Conservation (phyloP, 2,113 vertebrate genomes). For the Lagenorhynchus albirostris region DNA sequence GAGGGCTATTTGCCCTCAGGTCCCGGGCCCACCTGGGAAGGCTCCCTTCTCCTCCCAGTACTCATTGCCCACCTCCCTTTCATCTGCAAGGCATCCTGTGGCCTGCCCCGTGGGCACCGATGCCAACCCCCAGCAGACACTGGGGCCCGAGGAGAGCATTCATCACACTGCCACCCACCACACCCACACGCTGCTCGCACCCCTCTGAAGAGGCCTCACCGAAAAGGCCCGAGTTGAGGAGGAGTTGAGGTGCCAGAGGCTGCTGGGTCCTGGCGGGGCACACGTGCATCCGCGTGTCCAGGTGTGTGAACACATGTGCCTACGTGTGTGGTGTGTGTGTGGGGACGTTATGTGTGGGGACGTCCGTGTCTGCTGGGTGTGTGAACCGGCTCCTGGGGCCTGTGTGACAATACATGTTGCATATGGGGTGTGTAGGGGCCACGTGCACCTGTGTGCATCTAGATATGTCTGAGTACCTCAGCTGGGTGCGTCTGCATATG, state of each 20-base stretch:
- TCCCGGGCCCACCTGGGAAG: background rate
- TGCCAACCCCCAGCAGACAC: background rate
- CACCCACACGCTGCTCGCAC: rapidly evolving
- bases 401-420: rapidly evolving
- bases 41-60: background rate
- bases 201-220: background rate
- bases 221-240: background rate
- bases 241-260: background rate
- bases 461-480: background rate
- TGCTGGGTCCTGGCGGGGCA: rapidly evolving
- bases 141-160: background rate
- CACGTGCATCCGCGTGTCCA: background rate
- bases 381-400: background rate
- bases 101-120: rapidly evolving
- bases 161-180: background rate
- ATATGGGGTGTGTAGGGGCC: rapidly evolving
- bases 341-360: too few species aligned
- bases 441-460: background rate
- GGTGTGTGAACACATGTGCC: background rate
- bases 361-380: background rate
- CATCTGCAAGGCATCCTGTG: background rate
- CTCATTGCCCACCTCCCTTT: background rate
- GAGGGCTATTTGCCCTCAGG: background rate
- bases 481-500: background rate
- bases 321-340: too few species aligned